Evolutionary conservation across 2,888 invertebrate species (phyloP).

Genomic region (Heteromurus nitidus): DNA sequence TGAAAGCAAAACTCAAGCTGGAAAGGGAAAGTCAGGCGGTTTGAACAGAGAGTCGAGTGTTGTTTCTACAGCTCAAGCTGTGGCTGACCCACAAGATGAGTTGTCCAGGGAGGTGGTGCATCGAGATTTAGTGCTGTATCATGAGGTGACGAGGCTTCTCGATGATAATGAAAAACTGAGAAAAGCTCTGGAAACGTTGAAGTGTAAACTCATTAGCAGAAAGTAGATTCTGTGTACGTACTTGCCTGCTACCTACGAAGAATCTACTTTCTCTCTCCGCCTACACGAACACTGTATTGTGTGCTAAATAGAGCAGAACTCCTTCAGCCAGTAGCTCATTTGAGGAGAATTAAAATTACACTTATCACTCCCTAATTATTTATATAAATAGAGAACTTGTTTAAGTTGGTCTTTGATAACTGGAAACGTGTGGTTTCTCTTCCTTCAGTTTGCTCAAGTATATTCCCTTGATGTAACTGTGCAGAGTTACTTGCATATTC

Average conservation of each 20-base stretch:
- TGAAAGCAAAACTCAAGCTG: neutral
- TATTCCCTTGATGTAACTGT: no score
- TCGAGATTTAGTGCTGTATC: constrained; percentile 29
- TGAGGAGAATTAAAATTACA: neutral
- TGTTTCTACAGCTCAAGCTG: neutral
- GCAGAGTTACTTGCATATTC: no score
- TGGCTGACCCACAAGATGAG: neutral
- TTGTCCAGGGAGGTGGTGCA: neutral
- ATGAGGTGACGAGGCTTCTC: constrained; percentile 37
- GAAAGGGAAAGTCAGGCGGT: neutral
- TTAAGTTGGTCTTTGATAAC: no score
- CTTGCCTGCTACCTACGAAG: neutral
- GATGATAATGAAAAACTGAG: constrained; percentile 39
- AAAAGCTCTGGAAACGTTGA: constrained; percentile 15
- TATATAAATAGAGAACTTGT: no score
- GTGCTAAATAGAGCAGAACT: neutral
- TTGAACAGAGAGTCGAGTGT: neutral
- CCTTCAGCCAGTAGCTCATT: neutral
- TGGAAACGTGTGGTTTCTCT: no score
- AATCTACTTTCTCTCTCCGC: neutral
- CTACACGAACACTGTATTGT: neutral
- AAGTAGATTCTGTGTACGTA: no score
- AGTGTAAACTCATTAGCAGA: constrained; percentile 17
- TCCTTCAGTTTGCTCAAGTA: no score
- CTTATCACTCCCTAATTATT: no score